Conservation (phyloP, 2,113 vertebrate genomes). For the Thamnophis sirtalis region DNA sequence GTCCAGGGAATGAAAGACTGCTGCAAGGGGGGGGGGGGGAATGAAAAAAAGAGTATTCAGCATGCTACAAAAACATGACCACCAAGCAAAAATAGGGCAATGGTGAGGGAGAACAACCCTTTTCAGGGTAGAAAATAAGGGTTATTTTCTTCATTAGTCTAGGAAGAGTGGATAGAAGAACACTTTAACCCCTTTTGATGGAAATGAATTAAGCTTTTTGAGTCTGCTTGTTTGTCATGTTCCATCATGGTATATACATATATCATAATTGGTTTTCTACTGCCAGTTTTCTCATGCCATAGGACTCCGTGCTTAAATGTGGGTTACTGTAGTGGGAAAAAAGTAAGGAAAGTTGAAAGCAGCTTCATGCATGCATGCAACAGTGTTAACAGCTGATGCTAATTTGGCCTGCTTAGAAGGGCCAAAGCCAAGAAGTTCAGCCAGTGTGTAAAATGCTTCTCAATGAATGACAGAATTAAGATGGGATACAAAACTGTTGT, state of each 20-base stretch:
- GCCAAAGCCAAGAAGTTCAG: not conserved
- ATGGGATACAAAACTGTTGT: not conserved
- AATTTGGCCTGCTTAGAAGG: not conserved
- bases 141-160: not conserved
- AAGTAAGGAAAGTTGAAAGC: not conserved
- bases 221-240: not conserved
- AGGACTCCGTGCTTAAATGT: not conserved
- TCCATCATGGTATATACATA: too few species aligned
- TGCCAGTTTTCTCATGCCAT: not conserved
- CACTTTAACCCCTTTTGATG: not conserved
- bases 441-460: not conserved
- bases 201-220: not conserved
- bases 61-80: not conserved
- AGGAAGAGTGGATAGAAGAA: not conserved
- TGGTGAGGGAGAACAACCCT: not conserved
- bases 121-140: not conserved
- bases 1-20: not conserved
- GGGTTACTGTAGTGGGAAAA: not conserved
- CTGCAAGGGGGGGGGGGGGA: not conserved
- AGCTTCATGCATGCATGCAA: not conserved
- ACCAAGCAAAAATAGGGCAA: not conserved
- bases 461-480: not conserved
- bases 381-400: not conserved
- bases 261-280: not conserved
- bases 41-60: not conserved